Evolutionary conservation across 1,140 invertebrate genomes (phyloP), one percentile per base, ranked within the genome.

Genomic region (Drosophila kepulauana): DNA sequence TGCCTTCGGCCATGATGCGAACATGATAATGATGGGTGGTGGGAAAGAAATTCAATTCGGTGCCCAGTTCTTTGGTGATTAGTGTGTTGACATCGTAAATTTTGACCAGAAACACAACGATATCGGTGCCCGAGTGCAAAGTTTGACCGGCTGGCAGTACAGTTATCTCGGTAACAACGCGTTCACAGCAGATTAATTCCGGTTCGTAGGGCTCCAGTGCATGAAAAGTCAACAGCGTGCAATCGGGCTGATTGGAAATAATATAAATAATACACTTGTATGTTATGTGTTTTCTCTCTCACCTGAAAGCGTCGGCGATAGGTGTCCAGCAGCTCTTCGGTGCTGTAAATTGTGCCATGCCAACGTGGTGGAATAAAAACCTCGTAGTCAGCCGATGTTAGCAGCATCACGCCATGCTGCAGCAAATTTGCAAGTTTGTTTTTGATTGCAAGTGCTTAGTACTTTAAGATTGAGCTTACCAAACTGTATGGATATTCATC

Each of bases 311-410:
- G 76, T 28, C 69, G 49, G 10, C 63, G 56, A 48, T 87, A 86
- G 11, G 5, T 65, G 2, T 70, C 20, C 11, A 86, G n/a, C 4
- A 86, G 0, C 0, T 73, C 69, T 10, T 76, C 79, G 4, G 82
- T 82, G 49, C 82, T 82, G 30, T 86, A 86, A 38, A 86, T 58
- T 0, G 82, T 86, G 43, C 82, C 82, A 20, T 87, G 82, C 82
- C 82, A 86, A 5, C 56, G 38, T 0, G 82, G 71, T 0, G 82
- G 82, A 8, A 86, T 41, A 20, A 46, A 82, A 0, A 68, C 35
- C 59, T 82, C 79, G 1, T 20, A 2, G 0, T 86, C 82, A 5
- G 84, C 58, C 41, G 82, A 86, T 41, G 82, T 86, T 16, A 86
- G 45, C 20, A 86, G 56, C 69, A 71, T 86, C 0, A 71, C 72